Evolutionary conservation across 1,140 invertebrate genomes (phyloP).

Genomic region (Bombus waltoni): DNA sequence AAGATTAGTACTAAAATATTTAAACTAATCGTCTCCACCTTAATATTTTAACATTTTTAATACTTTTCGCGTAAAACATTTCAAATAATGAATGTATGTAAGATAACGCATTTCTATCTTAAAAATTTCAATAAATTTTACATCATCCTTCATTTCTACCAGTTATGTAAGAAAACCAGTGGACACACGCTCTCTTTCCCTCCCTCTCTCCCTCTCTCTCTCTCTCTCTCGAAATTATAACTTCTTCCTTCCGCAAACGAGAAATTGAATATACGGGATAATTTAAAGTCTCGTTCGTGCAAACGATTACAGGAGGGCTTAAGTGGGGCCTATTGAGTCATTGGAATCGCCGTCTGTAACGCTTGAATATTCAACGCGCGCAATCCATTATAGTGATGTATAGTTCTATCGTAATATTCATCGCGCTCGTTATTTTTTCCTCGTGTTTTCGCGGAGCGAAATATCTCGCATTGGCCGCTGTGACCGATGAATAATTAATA

Average conservation of each 20-base stretch:
- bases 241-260: too few species aligned
- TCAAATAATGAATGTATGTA: too few species aligned
- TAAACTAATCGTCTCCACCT: too few species aligned
- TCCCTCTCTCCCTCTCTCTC: neutral
- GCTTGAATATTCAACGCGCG: slow-evolving; percentile 36
- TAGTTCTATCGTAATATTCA: slow-evolving; percentile 42
- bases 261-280: neutral
- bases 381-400: slow-evolving; percentile 47
- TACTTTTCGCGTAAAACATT: too few species aligned
- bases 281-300: neutral
- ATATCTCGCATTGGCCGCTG: slow-evolving; percentile 12
- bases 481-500: slow-evolving; percentile 43
- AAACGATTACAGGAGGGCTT: slow-evolving; percentile 24
- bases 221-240: neutral
- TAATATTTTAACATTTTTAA: too few species aligned
- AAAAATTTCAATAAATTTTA: too few species aligned
- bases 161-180: too few species aligned
- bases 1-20: too few species aligned
- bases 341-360: slow-evolving; percentile 19
- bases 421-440: slow-evolving; percentile 33
- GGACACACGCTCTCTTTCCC: too few species aligned
- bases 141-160: too few species aligned
- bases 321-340: slow-evolving; percentile 35
- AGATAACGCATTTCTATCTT: too few species aligned
- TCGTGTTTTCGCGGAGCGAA: slow-evolving; percentile 25